These are phyloP conservation scores for Heterodera schachtii DNA, from an alignment of 1,140 invertebrate genomes.

Conservation along the genomic window DNA sequence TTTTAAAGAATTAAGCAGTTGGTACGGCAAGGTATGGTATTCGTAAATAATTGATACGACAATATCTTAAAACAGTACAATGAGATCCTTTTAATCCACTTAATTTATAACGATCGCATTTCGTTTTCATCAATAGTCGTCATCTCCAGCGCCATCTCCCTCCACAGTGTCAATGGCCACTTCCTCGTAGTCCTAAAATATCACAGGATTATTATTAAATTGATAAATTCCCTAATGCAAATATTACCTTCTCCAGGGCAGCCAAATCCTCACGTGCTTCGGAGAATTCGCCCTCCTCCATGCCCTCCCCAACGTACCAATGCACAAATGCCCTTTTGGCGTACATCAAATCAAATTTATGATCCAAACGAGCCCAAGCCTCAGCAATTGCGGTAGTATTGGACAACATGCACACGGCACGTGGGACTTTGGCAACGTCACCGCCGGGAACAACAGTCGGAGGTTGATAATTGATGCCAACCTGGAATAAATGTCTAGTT, in stretches of 20 bases:
- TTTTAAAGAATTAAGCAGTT: too few relatives aligned
- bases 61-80: too few relatives aligned
- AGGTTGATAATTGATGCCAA: slow-evolving; percentile 64
- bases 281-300: slow-evolving; percentile 81
- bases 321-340: slow-evolving; percentile 78
- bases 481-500: slow-evolving; percentile 18
- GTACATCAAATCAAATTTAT: slow-evolving; percentile 73
- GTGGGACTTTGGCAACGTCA: slow-evolving; percentile 68
- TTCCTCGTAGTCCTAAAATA: slow-evolving; percentile 47
- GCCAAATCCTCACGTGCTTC: slow-evolving; percentile 83
- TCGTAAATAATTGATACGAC: too few relatives aligned
- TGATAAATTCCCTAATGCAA: background rate
- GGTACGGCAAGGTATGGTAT: too few relatives aligned
- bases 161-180: slow-evolving; percentile 36
- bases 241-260: slow-evolving; percentile 51
- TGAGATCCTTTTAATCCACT: too few relatives aligned
- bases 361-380: slow-evolving; percentile 72
- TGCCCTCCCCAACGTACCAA: slow-evolving; percentile 77
- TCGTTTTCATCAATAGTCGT: slow-evolving; percentile 20
- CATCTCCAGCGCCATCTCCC: slow-evolving; percentile 34
- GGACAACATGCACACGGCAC: slow-evolving; percentile 53
- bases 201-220: background rate
- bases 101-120: background rate
- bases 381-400: slow-evolving; percentile 73
- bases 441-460: slow-evolving; percentile 63